Percentiles rank a stretch among this genome's conserved stretches.
phyloP scores from a whole-genome alignment of 2,888 invertebrate genomes.

The Anodontia alba region DNA sequence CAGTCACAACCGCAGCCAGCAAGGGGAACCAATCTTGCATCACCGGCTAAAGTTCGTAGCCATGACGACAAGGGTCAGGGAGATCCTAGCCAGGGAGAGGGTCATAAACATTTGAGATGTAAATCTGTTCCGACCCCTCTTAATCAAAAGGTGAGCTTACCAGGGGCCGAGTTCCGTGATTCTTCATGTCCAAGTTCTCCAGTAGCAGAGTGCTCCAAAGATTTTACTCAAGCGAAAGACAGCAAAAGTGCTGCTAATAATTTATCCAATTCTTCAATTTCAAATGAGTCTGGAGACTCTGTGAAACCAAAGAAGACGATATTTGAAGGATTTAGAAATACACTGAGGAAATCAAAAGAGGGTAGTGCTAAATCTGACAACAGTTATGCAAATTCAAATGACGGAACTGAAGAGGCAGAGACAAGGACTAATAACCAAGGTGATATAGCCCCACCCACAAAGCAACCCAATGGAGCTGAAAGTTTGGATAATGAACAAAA shows the following conservation, averaged over 20 bases:
- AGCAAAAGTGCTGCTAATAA: slow-evolving; percentile 36
- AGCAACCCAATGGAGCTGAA: slow-evolving; percentile 57
- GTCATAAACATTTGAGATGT: slow-evolving; percentile 75
- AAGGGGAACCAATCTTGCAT: slow-evolving; percentile 62
- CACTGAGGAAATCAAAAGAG: slow-evolving; percentile 87
- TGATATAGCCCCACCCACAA: slow-evolving; percentile 48
- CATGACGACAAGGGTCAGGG: slow-evolving; percentile 13
- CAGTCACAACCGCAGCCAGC: slow-evolving; percentile 85
- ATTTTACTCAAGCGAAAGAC: slow-evolving; percentile 34
- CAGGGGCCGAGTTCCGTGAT: slow-evolving; percentile 34
- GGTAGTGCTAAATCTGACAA: slow-evolving; percentile 58
- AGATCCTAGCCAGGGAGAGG: slow-evolving; percentile 49
- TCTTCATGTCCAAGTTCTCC: slow-evolving; percentile 74
- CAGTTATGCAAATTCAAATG: slow-evolving; percentile 62
- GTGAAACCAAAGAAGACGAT: slow-evolving; percentile 86
- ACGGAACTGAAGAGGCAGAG: slow-evolving; percentile 39
- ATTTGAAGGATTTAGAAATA: slow-evolving; percentile 88
- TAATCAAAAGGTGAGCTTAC: slow-evolving; percentile 48
- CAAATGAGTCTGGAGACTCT: slow-evolving; percentile 43
- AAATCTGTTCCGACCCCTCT: slow-evolving; percentile 75
- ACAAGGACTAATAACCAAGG: slow-evolving; percentile 32
- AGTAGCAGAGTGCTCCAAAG: slow-evolving; percentile 56
- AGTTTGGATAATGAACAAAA: slow-evolving; percentile 65
- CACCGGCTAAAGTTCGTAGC: slow-evolving; percentile 44
- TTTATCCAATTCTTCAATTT: slow-evolving; percentile 25